phyloP scores from a whole-genome alignment of 2,797 vertebrate species.

The Florisuga fusca region DNA sequence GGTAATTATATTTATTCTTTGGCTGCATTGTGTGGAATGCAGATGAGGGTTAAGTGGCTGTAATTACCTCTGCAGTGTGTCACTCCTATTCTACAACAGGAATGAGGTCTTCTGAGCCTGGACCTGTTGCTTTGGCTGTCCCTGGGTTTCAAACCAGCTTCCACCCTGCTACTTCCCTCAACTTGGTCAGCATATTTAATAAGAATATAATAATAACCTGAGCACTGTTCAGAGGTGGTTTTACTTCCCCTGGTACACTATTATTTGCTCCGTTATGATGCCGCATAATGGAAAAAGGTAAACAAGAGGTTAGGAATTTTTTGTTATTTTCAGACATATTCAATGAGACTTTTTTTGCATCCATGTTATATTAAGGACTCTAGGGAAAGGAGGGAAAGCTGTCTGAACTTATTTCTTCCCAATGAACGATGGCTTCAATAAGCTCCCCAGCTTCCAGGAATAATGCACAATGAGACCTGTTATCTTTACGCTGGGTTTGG shows the following conservation, averaged over 20 bases:
- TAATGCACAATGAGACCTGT: background rate
- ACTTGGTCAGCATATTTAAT: background rate
- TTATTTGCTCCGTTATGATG: background rate
- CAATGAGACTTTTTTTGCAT: background rate
- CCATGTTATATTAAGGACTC: background rate
- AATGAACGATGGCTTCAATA: background rate
- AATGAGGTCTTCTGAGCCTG: background rate
- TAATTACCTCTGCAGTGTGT: background rate
- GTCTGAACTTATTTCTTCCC: background rate
- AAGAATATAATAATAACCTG: background rate
- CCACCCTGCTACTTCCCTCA: background rate
- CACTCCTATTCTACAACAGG: background rate
- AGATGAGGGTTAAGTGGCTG: conserved; percentile 44
- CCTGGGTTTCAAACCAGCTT: conserved; percentile 2
- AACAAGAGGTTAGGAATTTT: background rate
- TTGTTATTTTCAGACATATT: background rate
- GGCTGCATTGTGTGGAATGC: conserved; percentile 23
- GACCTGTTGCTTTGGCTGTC: conserved; percentile 8
- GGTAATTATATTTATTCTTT: conserved; percentile 36
- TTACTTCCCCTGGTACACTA: background rate
- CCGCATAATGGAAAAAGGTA: background rate
- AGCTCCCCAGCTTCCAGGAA: background rate
- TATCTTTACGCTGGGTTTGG: background rate
- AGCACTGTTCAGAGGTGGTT: background rate
- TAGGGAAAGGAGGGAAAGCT: background rate